Evolutionary conservation across 2,113 vertebrate genomes (phyloP), one percentile per base, ranked within the genome.

Genomic region (Ancistrus triradiatus): DNA sequence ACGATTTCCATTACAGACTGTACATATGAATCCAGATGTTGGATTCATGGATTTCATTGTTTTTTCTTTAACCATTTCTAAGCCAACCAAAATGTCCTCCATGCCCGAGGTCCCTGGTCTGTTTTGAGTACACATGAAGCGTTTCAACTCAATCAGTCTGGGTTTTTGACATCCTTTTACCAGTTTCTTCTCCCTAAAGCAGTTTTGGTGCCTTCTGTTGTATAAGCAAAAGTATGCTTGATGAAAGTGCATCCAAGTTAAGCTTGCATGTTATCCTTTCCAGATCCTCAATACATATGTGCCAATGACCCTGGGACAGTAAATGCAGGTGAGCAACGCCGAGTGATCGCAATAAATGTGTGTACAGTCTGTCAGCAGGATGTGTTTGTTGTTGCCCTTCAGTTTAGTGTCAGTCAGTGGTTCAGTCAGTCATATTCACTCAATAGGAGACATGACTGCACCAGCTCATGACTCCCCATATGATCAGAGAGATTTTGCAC

Each of bases 21-120:
- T 88, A 85, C 89, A 89, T 90, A 90, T 88, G 89, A 91, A 91
- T 90, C 89, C 90, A 90, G 89, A 93, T 93, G 91, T 90, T 91
- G 90, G 85, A 85, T 87, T 86, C 87, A 87, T 87, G 86, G 28
- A 28, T 43, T 46, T 22, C 31, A 59, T 47, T 83, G 86, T 87
- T 85, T 86, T 87, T 88, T 88, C 80, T 87, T 89, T 90, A 90
- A n/a, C 89, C 87, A 3, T 81, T 87, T 85, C 85, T 83, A 85
- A 89, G 91, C 49, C 50, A 90, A 86, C 82, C 84, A 85, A 90
- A 90, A 90, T 89, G 89, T 83, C 83, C 88, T 90, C 85, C 86
- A 83, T 89, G 88, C 85, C 75, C 74, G 78, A 78, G 81, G 74
- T 81, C 84, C 76, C 53, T 84, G 82, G 88, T 90, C 90, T 91